Conservation (phyloP, 2,113 vertebrate species). For the Amblyornis subalaris region DNA sequence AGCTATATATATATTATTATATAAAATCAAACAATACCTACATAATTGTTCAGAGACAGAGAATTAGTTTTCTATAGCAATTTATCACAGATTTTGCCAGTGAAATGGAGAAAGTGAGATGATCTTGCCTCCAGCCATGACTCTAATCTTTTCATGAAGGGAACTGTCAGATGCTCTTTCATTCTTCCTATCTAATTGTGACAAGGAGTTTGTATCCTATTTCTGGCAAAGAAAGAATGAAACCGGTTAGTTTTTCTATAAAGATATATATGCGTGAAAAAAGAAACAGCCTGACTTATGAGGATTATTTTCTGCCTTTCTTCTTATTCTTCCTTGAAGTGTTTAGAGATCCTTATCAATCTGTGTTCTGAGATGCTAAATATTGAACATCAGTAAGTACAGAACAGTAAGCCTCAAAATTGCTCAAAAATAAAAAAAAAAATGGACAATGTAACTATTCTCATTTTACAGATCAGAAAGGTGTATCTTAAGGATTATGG, state of each 20-base stretch:
- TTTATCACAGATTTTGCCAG: not conserved
- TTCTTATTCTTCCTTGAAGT: not conserved
- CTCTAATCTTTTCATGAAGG: not conserved
- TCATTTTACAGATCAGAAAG: not conserved
- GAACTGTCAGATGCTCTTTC: not conserved
- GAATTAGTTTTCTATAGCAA: not conserved
- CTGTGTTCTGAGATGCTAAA: not conserved
- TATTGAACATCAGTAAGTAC: not conserved
- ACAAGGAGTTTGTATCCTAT: not conserved
- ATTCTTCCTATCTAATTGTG: not conserved
- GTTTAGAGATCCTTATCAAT: not conserved
- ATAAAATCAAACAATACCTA: not conserved
- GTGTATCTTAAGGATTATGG: not conserved
- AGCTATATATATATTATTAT: not conserved
- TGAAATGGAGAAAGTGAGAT: not conserved
- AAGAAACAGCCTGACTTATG: not conserved
- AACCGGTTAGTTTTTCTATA: not conserved
- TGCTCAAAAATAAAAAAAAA: not conserved
- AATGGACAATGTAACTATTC: not conserved
- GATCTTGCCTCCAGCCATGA: not conserved
- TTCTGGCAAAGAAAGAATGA: not conserved
- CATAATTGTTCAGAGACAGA: not conserved
- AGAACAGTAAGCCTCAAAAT: not conserved
- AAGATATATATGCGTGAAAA: not conserved
- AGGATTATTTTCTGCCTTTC: not conserved